Evolutionary conservation across 2,888 invertebrate species (phyloP), one percentile per base, ranked within the genome.

Genomic region (Papilio gigon): DNA sequence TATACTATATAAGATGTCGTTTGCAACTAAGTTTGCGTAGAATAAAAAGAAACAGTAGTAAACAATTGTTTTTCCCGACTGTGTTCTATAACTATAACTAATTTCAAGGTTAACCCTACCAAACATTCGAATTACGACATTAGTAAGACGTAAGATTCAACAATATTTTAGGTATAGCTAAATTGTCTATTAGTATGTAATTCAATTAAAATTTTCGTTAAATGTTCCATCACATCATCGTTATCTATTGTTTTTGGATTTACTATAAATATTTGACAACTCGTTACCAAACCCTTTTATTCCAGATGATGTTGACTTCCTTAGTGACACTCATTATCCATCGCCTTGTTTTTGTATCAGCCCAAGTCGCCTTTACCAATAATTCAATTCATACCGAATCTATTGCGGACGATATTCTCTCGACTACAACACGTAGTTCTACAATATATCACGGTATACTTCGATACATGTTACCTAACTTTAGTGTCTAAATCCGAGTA

Each of bases 301-400:
- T 83, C 87, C 90, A 88, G 83, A 82, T 84, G 83, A 82, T 86
- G 86, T 87, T 84, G 85, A 87, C 79, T 83, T 77, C 83, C 80
- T 89, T 89, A 85, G 87, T 84, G 84, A 91, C 91, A 90, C 86
- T 89, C 87, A 91, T 91, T 91, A 90, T 89, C 91, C 90, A 91
- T 92, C 84, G 80, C 60, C 83, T 82, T 82, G 84, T 84, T 84
- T 82, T 85, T 78, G 80, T 81, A 79, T 76, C 84, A 84, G 82
- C 85, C 82, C 84, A 85, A 84, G 85, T 87, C 83, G 83, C 79
- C 84, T 84, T 84, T 84, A 85, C 86, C 87, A 87, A 89, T 90
- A 89, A 90, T 90, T 91, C 88, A 89, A 89, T 88, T 85, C 85
- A 86, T 84, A 87, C 84, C 77, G 83, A 86, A 84, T 87, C 84